These are phyloP conservation scores for Cardiocondyla obscurior DNA, from an alignment of 1,140 invertebrate species.

Conservation along the genomic window DNA sequence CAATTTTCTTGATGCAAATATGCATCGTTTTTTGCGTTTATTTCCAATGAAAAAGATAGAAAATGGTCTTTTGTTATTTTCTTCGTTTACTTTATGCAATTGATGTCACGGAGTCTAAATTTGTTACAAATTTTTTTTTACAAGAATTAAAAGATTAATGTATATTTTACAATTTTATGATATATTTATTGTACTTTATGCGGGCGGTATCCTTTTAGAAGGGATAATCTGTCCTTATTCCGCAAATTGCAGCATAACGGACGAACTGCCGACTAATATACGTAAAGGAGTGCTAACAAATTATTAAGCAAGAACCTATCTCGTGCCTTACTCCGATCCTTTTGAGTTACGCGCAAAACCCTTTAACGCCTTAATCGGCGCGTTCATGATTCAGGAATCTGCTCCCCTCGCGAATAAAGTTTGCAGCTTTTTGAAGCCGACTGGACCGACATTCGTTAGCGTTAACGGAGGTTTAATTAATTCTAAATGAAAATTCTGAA, in stretches of 20 bases:
- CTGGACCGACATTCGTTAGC: slow-evolving; percentile 14
- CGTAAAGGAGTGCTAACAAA: slow-evolving; percentile 28
- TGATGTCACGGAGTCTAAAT: not conserved
- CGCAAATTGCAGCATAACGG: slow-evolving; percentile 21
- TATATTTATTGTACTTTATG: slow-evolving; percentile 37
- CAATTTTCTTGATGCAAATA: slow-evolving; percentile 2
- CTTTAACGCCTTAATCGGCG: slow-evolving; percentile 45
- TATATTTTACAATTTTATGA: not conserved
- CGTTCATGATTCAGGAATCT: slow-evolving; percentile 50
- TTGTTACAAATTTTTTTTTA: not conserved
- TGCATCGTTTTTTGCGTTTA: not conserved
- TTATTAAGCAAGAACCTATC: slow-evolving; percentile 45
- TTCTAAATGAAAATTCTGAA: not conserved
- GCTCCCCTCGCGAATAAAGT: slow-evolving; percentile 56
- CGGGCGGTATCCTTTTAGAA: not conserved
- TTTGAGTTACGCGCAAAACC: slow-evolving; percentile 37
- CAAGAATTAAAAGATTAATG: not conserved
- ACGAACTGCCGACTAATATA: slow-evolving; percentile 9
- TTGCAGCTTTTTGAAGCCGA: slow-evolving; percentile 27
- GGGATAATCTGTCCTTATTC: slow-evolving; percentile 5
- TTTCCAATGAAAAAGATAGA: not conserved
- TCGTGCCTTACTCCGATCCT: slow-evolving; percentile 26
- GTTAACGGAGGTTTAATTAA: slow-evolving; percentile 25
- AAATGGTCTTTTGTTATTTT: not conserved
- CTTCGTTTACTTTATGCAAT: not conserved